Base-by-base conservation (phyloP, 2,113 vertebrate species). In the Percopsis transmontana region DNA sequence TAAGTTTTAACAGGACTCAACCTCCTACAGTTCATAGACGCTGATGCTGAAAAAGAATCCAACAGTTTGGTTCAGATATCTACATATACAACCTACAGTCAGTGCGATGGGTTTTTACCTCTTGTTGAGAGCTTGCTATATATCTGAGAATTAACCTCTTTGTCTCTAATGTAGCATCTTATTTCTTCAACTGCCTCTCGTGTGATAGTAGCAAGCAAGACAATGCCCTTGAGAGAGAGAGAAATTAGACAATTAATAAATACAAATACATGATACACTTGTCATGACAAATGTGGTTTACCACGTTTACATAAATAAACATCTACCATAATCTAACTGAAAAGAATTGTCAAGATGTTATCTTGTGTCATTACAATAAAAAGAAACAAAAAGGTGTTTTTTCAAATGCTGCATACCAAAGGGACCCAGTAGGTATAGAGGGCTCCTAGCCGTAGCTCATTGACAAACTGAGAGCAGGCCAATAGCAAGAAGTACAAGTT, bases 391-490 rank as follows among this genome's bases (percentile, higher is more conserved):
- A 2, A 33, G 3, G 54, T 38, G n/a, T 13, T 44, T 55, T 48
- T 33, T 55, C 8, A 67, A 42, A 53, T 12, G 19, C 2, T 23
- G 56, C 97, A 82, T 92, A 99, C 97, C 96, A 99, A 85, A 58
- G 97, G 97, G 62, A 98, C 96, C 97, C 97, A 99, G 92, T 99
- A 99, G 0, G 97, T 99, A 76, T 99, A 99, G 15, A 99, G 94
- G 0, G 95, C 95, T 0, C 96, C 97, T 0, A 99, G 90, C 9
- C 96, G 91, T 81, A 99, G 94, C 79, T 98, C 97, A 0, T 95
- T 92, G 0, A 99, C 94, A 76, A 99, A 99, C 54, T 99, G 97
- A 54, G 97, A 99, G 91, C 97, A 98, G 87, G 97, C 96, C 80
- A 99, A 77, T 1, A 99, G 93, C 74, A 99, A 84, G 80, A 99